phyloP scores from a whole-genome alignment of 2,888 invertebrate species.

The Lampropteryx suffumata region DNA sequence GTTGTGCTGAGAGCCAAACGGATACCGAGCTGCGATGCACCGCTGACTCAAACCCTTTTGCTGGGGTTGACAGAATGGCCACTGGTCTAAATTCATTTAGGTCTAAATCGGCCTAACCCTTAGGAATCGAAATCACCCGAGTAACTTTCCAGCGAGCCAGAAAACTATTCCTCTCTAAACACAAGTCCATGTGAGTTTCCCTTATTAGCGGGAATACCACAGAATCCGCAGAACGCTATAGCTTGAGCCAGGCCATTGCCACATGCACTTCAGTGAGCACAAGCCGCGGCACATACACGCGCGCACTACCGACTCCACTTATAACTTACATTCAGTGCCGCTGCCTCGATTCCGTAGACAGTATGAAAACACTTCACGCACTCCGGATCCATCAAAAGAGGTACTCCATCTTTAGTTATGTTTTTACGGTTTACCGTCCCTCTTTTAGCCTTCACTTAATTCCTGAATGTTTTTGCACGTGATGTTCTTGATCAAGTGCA shows the following conservation, averaged over 20 bases:
- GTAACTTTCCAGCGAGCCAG: slow-evolving; percentile 10
- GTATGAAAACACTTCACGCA: slow-evolving; percentile 3
- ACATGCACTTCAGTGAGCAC: background rate
- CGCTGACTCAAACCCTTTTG: slow-evolving; percentile 12
- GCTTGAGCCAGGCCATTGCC: background rate
- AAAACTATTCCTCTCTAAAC: background rate
- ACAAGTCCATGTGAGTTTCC: background rate
- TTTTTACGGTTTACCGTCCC: background rate
- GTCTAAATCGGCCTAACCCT: background rate
- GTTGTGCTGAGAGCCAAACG: background rate
- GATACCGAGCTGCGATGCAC: slow-evolving; percentile 1
- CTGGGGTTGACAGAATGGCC: background rate
- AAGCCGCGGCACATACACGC: background rate
- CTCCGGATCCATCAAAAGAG: too few relatives aligned
- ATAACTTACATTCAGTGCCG: background rate
- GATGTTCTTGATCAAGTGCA: background rate
- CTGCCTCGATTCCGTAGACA: background rate
- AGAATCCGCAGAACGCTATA: background rate
- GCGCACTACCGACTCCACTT: background rate
- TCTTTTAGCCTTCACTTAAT: background rate
- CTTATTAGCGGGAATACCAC: too few relatives aligned
- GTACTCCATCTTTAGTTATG: background rate
- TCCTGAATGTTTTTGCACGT: background rate
- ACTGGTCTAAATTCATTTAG: background rate
- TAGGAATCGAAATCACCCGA: background rate